These are phyloP conservation scores for Cydia fagiglandana DNA, from an alignment of 1,140 invertebrate species.

Conservation along the genomic window DNA sequence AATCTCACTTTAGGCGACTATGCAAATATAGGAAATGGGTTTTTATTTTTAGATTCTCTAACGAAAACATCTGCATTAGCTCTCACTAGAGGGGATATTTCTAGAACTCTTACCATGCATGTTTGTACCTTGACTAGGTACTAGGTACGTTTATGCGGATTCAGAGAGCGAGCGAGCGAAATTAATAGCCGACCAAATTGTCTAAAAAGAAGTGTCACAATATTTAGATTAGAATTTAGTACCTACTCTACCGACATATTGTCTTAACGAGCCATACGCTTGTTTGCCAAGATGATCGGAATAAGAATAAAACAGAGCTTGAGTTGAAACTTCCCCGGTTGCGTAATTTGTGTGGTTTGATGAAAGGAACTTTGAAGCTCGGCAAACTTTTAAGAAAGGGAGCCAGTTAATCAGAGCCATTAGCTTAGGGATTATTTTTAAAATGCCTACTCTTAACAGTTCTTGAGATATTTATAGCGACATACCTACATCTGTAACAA, in stretches of 20 bases:
- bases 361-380: background rate
- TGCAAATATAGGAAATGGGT: conserved; percentile 13
- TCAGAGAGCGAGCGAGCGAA: no score
- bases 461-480: no score
- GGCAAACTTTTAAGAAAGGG: background rate
- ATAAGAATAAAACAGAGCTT: background rate
- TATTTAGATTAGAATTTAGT: background rate
- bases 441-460: no score
- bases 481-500: no score
- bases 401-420: background rate
- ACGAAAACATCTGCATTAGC: background rate
- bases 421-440: background rate
- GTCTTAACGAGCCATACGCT: no score
- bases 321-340: background rate
- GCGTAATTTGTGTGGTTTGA: background rate
- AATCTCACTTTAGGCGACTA: conserved; percentile 17
- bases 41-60: conserved; percentile 18
- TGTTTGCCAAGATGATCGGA: no score
- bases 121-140: no score
- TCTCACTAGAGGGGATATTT: background rate
- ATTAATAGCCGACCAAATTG: no score
- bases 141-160: no score
- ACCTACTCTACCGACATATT: no score
- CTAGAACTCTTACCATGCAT: background rate
- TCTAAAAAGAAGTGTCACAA: background rate